phyloP scores from a whole-genome alignment of 2,113 vertebrate species.

The Gracilinanus agilis region DNA sequence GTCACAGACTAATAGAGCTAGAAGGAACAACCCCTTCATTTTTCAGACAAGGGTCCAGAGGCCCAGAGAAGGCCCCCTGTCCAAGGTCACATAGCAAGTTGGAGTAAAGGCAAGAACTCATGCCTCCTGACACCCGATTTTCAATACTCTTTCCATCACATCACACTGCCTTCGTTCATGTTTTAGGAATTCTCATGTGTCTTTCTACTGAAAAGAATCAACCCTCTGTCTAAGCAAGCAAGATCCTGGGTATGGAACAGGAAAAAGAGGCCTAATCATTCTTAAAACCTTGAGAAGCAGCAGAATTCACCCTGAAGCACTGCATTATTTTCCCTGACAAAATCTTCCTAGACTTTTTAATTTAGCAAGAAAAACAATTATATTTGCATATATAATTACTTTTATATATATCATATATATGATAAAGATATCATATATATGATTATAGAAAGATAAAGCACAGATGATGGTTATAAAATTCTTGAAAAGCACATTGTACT shows the following conservation, averaged over 20 bases:
- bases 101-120: background rate
- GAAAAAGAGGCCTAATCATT: slow-evolving; percentile 22
- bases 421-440: background rate
- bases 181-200: slow-evolving; percentile 5
- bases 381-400: background rate
- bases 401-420: background rate
- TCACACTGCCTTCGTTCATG: background rate
- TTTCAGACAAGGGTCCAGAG: background rate
- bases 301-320: slow-evolving; percentile 31
- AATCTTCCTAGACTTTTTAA: background rate
- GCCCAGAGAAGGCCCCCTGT: background rate
- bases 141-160: background rate
- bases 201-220: slow-evolving; percentile 8
- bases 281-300: slow-evolving; percentile 1
- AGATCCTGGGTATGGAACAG: slow-evolving; percentile 10
- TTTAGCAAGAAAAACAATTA: background rate
- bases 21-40: background rate
- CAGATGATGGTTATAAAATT: background rate
- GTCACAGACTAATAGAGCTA: background rate
- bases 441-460: slow-evolving; percentile 7
- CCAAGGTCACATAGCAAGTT: background rate
- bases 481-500: background rate
- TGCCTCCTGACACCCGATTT: background rate
- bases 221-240: background rate
- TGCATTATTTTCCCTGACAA: background rate